A percentile compares a stretch with the other conserved stretches of the same genome.
These are phyloP conservation scores for Temnothorax unifasciatus DNA, from an alignment of 2,888 invertebrate genomes.

Conservation along the genomic window DNA sequence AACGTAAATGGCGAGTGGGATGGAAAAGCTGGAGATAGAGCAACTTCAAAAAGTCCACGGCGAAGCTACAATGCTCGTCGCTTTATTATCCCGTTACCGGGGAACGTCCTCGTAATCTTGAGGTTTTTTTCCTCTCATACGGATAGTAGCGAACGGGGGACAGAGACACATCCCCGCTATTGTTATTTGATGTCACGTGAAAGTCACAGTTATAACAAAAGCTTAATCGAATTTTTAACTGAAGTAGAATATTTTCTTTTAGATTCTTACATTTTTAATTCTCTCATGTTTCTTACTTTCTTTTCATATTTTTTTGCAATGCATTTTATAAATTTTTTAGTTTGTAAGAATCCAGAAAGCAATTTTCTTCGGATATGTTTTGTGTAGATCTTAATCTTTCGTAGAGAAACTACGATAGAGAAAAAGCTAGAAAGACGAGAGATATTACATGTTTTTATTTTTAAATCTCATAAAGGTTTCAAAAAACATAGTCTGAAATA, in stretches of 20 bases:
- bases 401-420: neutral
- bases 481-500: neutral
- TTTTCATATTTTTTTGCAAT: neutral
- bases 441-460: neutral
- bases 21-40: constrained; percentile 27
- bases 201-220: constrained; percentile 5
- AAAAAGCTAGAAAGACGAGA: neutral
- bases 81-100: constrained; percentile 80
- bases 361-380: neutral
- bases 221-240: constrained; percentile 28
- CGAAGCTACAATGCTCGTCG: constrained; percentile 75
- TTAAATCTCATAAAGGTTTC: neutral
- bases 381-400: neutral
- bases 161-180: constrained; percentile 7
- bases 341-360: neutral
- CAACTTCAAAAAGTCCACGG: constrained; percentile 65
- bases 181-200: constrained; percentile 39
- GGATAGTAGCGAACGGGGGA: neutral
- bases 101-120: constrained; percentile 76
- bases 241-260: neutral
- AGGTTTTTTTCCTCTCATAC: constrained; percentile 63
- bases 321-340: neutral
- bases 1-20: constrained; percentile 49
- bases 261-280: neutral
- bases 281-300: neutral